Evolutionary conservation across 1,140 invertebrate species (phyloP).

Genomic region (Trichogramma pretiosum): DNA sequence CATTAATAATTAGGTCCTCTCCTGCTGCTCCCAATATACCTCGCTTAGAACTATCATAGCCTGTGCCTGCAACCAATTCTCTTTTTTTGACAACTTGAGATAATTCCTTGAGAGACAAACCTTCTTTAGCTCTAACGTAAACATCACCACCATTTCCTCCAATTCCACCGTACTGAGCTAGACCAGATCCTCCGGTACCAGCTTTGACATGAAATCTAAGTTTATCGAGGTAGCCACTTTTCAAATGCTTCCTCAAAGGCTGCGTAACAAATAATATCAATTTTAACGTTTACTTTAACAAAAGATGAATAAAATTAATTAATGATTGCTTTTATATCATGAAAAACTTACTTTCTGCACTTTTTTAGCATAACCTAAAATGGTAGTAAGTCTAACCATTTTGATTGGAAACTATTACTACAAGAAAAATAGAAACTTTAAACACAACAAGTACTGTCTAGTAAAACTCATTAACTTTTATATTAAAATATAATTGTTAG

Average conservation of each 20-base stretch:
- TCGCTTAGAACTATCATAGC: slow-evolving; percentile 60
- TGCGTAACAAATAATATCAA: slow-evolving; percentile 13
- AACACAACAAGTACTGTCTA: too few relatives aligned
- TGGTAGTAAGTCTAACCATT: slow-evolving; percentile 38
- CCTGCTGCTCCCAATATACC: slow-evolving; percentile 69
- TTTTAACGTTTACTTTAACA: too few relatives aligned
- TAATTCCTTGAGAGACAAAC: slow-evolving; percentile 51
- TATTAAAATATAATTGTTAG: too few relatives aligned
- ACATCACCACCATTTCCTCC: slow-evolving; percentile 83
- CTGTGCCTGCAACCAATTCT: slow-evolving; percentile 54
- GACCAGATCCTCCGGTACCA: slow-evolving; percentile 68
- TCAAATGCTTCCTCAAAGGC: slow-evolving; percentile 35
- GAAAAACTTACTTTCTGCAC: too few relatives aligned
- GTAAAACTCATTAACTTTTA: too few relatives aligned
- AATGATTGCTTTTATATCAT: too few relatives aligned
- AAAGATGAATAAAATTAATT: too few relatives aligned
- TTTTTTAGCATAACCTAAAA: slow-evolving; percentile 32
- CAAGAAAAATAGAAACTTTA: too few relatives aligned
- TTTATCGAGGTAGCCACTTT: slow-evolving; percentile 60
- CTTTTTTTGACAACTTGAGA: slow-evolving; percentile 46
- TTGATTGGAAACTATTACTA: too few relatives aligned
- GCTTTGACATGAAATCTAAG: slow-evolving; percentile 63
- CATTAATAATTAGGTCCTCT: slow-evolving; percentile 57
- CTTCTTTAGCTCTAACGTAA: slow-evolving; percentile 58
- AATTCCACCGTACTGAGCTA: slow-evolving; percentile 69